Base-by-base conservation (phyloP, 2,113 vertebrate species). In the Perca schrenkii region DNA sequence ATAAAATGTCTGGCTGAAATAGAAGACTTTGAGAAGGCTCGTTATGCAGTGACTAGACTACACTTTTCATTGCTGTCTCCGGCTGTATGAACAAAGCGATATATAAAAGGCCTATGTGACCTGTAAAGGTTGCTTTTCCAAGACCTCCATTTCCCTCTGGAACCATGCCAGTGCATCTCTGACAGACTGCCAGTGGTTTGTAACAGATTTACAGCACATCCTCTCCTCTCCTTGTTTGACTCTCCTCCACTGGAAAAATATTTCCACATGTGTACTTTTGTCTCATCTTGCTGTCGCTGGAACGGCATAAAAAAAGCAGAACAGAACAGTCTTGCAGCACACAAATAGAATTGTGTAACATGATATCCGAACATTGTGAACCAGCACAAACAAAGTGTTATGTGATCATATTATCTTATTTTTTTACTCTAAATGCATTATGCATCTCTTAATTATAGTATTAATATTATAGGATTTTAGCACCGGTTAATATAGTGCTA, bases 271-370 rank as follows among this genome's bases (percentile, higher is more conserved):
- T 91, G 86, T 76, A 31, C 50, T 64, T 89, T 76, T 80, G 57
- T 68, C 67, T 73, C 54, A 54, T 81, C 64, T 74, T 65, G 49
- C 69, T 72, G 28, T 76, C 61, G n/a, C 62, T 86, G 71, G 82
- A 88, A 84, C 4, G 6, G 67, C 40, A 19, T n/a, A 34, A n/a
- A 77, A 91, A 88, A 87, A 89, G 85, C 83, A 85, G 86, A 90
- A 80, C 67, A 88, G 67, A 86, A 86, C 67, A 75, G 71, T 74
- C 53, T 81, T 74, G 69, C 36, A 49, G 70, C 85, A 84, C 84
- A 86, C 49, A 88, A 87, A 93, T 85, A 86, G 83, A 80, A 79
- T 81, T 90, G 85, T 89, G 89, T 79, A 91, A 93, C 65, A 77
- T 81, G 46, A 80, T 73, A 87, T 82, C 74, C 65, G 91, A 92